phyloP scores from a whole-genome alignment of 2,113 vertebrate species.

The Pedetes capensis region DNA sequence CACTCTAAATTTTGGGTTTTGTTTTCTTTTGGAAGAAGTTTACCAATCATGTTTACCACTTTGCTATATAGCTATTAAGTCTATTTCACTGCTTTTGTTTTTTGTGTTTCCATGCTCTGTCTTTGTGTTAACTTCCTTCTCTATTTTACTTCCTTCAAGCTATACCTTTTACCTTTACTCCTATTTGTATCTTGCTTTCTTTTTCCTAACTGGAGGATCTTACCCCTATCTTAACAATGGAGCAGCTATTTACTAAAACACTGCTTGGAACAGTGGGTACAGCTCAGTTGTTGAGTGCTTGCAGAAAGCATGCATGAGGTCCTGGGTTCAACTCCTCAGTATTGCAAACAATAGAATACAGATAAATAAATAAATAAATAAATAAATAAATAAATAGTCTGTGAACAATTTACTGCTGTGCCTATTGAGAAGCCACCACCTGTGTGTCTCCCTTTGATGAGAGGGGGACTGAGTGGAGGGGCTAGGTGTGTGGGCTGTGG shows the following conservation, averaged over 20 bases:
- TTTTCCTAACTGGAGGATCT: not conserved
- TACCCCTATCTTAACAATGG: not conserved
- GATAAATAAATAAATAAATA: not conserved
- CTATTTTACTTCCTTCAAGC: not conserved
- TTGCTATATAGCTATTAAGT: not conserved
- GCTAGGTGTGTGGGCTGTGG: not conserved
- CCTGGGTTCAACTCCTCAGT: too few relatives aligned
- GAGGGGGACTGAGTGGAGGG: not conserved
- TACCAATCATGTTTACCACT: not conserved
- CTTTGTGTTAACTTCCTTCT: not conserved
- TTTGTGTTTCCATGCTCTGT: not conserved
- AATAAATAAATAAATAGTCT: not conserved
- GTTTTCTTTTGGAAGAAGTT: conserved; percentile 27
- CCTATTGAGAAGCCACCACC: not conserved
- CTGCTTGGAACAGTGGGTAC: too few relatives aligned
- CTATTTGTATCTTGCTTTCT: not conserved
- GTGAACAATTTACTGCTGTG: not conserved
- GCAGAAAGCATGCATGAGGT: too few relatives aligned
- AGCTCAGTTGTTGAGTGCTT: too few relatives aligned
- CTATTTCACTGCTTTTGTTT: not conserved
- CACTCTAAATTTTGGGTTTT: conserved; percentile 12
- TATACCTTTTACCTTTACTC: not conserved
- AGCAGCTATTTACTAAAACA: not conserved
- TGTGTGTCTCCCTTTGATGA: not conserved
- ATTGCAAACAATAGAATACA: not conserved